phyloP scores from a whole-genome alignment of 2,888 invertebrate genomes.

The Sthenelais limicola region DNA sequence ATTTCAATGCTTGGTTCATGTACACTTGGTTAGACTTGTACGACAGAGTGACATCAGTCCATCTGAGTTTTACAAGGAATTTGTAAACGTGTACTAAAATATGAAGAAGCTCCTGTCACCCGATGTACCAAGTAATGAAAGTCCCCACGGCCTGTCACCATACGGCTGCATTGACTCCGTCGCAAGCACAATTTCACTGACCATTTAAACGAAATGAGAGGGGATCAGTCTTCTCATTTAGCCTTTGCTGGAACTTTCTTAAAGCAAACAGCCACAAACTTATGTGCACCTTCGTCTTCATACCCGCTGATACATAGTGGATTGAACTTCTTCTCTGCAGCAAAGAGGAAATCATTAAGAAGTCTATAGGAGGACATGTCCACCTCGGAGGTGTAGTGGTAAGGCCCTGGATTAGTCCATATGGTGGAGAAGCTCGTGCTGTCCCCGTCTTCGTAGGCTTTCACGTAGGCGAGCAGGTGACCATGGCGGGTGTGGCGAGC shows the following conservation, averaged over 20 bases:
- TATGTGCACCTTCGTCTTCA: constrained; percentile 46
- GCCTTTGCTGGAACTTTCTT: constrained; percentile 41
- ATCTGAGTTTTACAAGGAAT: too few species aligned
- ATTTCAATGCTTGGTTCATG: too few species aligned
- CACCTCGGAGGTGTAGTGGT: constrained; percentile 43
- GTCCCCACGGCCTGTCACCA: too few species aligned
- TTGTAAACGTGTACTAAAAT: too few species aligned
- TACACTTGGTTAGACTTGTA: too few species aligned
- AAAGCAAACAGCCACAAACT: constrained; percentile 44
- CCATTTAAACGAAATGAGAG: too few species aligned
- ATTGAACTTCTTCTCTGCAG: constrained; percentile 41
- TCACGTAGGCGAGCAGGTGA: constrained; percentile 44
- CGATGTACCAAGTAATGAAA: too few species aligned
- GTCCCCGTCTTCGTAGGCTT: constrained; percentile 36
- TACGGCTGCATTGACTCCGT: too few species aligned
- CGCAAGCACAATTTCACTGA: too few species aligned
- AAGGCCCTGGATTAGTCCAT: constrained; percentile 44
- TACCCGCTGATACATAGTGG: constrained; percentile 45
- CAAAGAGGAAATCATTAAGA: constrained; percentile 42
- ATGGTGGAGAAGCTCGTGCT: constrained; percentile 37
- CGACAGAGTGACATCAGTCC: too few species aligned
- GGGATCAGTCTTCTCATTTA: constrained; percentile 23
- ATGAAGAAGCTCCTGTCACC: too few species aligned
- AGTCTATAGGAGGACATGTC: constrained; percentile 46
- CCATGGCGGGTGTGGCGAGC: constrained; percentile 42